Base-by-base conservation (phyloP, 2,113 vertebrate species). In the Hipposideros armiger region DNA sequence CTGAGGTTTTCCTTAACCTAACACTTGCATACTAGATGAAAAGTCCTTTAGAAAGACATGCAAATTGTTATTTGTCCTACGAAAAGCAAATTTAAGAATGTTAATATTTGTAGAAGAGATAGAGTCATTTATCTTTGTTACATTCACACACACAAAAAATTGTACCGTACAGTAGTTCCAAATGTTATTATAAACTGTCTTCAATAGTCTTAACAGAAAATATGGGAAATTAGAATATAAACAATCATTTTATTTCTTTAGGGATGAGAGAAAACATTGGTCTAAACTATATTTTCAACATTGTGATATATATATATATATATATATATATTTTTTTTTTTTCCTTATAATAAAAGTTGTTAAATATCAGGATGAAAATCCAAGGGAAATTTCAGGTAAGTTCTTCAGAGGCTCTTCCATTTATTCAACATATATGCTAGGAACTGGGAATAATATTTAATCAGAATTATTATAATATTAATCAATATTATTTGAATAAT, bases 191-290 rank as follows among this genome's bases (percentile, higher is more conserved):
- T 67, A 4, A 3, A 3, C 1, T 66, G 15, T 70, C 2, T 20
- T 60, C 7, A 45, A 30, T 78, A 24, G 15, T 73, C 10, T 86
- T 84, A 72, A 72, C n/a, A 50, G 16, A 60, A 69, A 58, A 52
- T 22, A 58, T 32, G 19, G 26, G 77, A 95, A 91, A 82, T 73
- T 83, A 66, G 4, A 73, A 80, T 83, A 77, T 94, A 87, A 52
- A 64, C 32, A 69, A 50, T 87, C 76, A 2, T 90, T 78, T 52
- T 74, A 1, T 73, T 24, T 82, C 10, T 77, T 52, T 32, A 82
- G 3, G 30, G 16, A 40, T 88, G 7, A 87, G 6, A 83, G 14
- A 5, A 88, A 94, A 89, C 6, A 52, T 93, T 64, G 0, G 19
- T 87, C 77, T 87, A 89, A 74, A 54, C 8, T 93, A 74, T 5